Evolutionary conservation across 1,140 invertebrate species (phyloP).

Genomic region (Bilobella aurantiaca): DNA sequence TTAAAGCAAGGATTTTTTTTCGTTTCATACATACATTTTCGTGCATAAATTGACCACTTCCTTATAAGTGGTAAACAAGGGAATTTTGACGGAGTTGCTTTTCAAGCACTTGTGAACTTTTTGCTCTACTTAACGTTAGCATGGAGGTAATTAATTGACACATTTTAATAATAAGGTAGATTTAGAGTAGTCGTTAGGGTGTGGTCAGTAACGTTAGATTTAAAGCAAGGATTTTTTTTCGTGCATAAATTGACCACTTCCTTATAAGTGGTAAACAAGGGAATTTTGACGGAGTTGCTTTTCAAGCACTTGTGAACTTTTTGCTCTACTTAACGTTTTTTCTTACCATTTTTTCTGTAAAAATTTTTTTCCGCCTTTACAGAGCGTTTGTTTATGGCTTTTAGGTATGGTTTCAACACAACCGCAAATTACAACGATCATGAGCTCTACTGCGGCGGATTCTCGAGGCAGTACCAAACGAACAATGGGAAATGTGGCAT

Average conservation of each 20-base stretch:
- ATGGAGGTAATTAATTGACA: background rate
- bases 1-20: background rate
- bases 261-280: too few relatives aligned
- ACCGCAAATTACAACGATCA: conserved; percentile 73
- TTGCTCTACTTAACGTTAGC: background rate
- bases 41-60: too few relatives aligned
- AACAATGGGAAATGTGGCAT: conserved; percentile 67
- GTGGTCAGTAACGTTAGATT: background rate
- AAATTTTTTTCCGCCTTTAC: background rate
- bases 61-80: too few relatives aligned
- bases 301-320: background rate
- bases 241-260: too few relatives aligned
- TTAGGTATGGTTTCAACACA: conserved; percentile 50
- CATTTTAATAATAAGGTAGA: background rate
- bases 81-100: background rate
- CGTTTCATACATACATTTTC: too few relatives aligned
- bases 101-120: background rate
- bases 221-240: background rate
- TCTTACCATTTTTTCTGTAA: background rate
- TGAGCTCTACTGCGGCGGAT: conserved; percentile 78
- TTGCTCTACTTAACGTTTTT: background rate
- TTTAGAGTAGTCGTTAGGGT: background rate
- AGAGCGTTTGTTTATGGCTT: conserved; percentile 4
- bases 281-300: background rate
- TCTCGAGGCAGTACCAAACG: conserved; percentile 59